A percentile compares a stretch with the other conserved stretches of the same genome.
Evolutionary conservation across 1,140 invertebrate genomes (phyloP).

Genomic region (Holotrichia oblita): DNA sequence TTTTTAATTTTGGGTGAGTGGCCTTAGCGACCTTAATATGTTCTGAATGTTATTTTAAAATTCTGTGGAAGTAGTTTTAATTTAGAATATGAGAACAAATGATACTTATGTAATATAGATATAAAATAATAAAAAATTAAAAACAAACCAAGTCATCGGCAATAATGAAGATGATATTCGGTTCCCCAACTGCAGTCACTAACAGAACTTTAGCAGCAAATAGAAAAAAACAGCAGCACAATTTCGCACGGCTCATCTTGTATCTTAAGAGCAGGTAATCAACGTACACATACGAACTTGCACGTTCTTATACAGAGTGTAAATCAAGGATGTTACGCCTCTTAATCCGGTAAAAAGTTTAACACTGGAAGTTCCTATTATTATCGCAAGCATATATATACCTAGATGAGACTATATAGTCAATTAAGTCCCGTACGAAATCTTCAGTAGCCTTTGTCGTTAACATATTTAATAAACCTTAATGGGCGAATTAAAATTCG

Average conservation of each 20-base stretch:
- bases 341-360: conserved; percentile 3
- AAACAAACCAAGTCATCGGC: conserved; percentile 43
- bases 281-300: not conserved
- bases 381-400: conserved; percentile 2
- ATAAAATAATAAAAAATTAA: not conserved
- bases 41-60: too few species aligned
- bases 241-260: not conserved
- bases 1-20: too few species aligned
- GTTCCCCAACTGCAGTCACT: conserved; percentile 1
- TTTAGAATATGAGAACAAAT: too few species aligned
- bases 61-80: too few species aligned
- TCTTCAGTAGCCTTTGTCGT: conserved; percentile 4
- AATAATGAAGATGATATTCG: conserved; percentile 42
- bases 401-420: not conserved
- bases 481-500: not conserved
- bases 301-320: conserved; percentile 1
- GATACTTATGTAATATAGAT: too few species aligned
- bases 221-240: conserved; percentile 17
- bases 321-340: conserved; percentile 33
- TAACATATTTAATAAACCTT: not conserved
- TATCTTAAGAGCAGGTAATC: not conserved
- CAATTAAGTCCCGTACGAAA: conserved; percentile 18
- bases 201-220: not conserved
- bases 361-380: conserved; percentile 25
- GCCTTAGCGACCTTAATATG: too few species aligned